These are phyloP conservation scores for Torymus tubicola DNA, from an alignment of 2,888 invertebrate species.

Conservation along the genomic window DNA sequence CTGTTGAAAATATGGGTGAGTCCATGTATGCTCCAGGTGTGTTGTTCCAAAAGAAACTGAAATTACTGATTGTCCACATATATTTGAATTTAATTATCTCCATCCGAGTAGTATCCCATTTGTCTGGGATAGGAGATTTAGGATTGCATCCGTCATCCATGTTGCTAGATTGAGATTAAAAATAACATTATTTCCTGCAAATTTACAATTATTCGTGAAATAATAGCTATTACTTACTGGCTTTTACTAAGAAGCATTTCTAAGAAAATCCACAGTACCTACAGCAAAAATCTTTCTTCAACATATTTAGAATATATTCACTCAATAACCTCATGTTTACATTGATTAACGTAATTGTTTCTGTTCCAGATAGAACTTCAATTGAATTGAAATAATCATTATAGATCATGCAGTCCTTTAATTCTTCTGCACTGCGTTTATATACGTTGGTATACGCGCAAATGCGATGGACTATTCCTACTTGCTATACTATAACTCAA, in stretches of 20 bases:
- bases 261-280: constrained; percentile 9
- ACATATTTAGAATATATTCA: constrained; percentile 12
- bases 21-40: constrained; percentile 55
- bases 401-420: too few relatives aligned
- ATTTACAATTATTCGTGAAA: not conserved
- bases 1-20: constrained; percentile 53
- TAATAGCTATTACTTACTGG: not conserved
- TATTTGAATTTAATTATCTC: constrained; percentile 55
- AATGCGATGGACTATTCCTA: too few relatives aligned
- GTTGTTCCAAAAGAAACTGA: constrained; percentile 55
- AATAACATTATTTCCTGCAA: not conserved
- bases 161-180: not conserved
- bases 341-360: not conserved
- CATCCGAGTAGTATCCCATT: constrained; percentile 56
- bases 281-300: not conserved
- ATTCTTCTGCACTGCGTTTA: too few relatives aligned
- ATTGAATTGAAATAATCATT: too few relatives aligned
- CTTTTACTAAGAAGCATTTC: not conserved
- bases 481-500: too few relatives aligned
- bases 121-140: constrained; percentile 54
- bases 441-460: too few relatives aligned
- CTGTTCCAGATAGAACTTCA: not conserved
- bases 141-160: constrained; percentile 53
- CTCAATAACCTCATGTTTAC: constrained; percentile 7
- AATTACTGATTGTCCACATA: constrained; percentile 57